A percentile compares a stretch with the other conserved stretches of the same genome.
These are phyloP conservation scores for Norana najaformis DNA, from an alignment of 2,888 invertebrate genomes.

Conservation along the genomic window DNA sequence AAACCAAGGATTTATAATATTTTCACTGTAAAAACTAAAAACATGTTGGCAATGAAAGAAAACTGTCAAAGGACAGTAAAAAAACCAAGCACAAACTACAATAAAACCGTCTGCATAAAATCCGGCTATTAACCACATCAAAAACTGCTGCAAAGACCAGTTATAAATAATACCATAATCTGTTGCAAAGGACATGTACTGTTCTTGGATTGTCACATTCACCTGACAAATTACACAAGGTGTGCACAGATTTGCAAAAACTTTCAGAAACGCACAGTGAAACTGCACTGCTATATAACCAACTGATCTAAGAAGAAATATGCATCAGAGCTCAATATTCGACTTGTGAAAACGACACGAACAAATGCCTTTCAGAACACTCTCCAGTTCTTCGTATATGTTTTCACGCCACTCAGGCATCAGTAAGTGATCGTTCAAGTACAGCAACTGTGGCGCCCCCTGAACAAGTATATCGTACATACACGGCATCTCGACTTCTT, in stretches of 20 bases:
- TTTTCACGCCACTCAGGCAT: constrained; percentile 48
- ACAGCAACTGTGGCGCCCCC: constrained; percentile 53
- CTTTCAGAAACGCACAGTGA: not conserved
- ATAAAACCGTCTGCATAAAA: not conserved
- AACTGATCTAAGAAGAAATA: not conserved
- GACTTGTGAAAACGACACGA: constrained; percentile 46
- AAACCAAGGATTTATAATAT: not conserved
- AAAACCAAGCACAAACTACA: not conserved
- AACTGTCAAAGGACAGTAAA: not conserved
- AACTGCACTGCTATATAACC: not conserved
- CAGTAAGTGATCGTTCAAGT: constrained; percentile 55
- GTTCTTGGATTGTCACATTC: not conserved
- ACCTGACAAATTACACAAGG: not conserved
- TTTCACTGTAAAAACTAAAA: not conserved
- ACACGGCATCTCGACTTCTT: constrained; percentile 53
- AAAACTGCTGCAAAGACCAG: not conserved
- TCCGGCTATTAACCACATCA: not conserved
- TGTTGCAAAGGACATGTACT: not conserved
- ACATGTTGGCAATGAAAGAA: not conserved
- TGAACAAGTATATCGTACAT: constrained; percentile 51
- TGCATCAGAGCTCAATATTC: not conserved
- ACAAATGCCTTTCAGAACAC: constrained; percentile 53
- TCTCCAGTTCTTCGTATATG: constrained; percentile 50
- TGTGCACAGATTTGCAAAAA: not conserved
- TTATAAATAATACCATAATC: not conserved